phyloP scores from a whole-genome alignment of 2,888 invertebrate species.

The Noctua janthina region DNA sequence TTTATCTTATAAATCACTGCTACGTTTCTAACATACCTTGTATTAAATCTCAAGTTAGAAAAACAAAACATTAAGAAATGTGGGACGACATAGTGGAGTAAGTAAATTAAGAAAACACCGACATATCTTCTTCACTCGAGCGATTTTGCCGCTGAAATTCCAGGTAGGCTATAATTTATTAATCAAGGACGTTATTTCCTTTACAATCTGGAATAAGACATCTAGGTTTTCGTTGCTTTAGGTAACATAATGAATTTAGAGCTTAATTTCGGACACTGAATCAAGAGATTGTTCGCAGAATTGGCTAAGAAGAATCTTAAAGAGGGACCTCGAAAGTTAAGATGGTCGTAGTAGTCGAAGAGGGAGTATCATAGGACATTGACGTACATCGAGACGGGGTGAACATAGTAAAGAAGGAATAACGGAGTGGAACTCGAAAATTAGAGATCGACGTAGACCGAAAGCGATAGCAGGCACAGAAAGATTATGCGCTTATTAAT shows the following conservation, averaged over 20 bases:
- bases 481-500: no score
- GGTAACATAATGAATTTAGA: not conserved
- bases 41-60: not conserved
- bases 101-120: constrained; percentile 4
- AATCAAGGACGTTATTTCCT: constrained; percentile 15
- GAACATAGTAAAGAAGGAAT: not conserved
- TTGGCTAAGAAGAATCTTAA: not conserved
- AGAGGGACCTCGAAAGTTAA: not conserved
- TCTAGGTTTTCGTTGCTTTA: not conserved
- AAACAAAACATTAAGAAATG: not conserved
- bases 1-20: not conserved
- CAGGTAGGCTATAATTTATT: constrained; percentile 9
- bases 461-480: not conserved
- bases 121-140: not conserved
- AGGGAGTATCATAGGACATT: not conserved
- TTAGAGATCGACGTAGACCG: not conserved
- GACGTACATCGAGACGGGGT: not conserved
- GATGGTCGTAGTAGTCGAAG: not conserved
- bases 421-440: not conserved
- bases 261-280: not conserved
- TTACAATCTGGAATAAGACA: not conserved
- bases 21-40: not conserved
- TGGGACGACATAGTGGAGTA: not conserved
- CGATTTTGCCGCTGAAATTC: not conserved
- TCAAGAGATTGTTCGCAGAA: not conserved